These are phyloP conservation scores for Galeopsomyia nigrocyanea DNA, from an alignment of 2,888 invertebrate species.

Conservation along the genomic window DNA sequence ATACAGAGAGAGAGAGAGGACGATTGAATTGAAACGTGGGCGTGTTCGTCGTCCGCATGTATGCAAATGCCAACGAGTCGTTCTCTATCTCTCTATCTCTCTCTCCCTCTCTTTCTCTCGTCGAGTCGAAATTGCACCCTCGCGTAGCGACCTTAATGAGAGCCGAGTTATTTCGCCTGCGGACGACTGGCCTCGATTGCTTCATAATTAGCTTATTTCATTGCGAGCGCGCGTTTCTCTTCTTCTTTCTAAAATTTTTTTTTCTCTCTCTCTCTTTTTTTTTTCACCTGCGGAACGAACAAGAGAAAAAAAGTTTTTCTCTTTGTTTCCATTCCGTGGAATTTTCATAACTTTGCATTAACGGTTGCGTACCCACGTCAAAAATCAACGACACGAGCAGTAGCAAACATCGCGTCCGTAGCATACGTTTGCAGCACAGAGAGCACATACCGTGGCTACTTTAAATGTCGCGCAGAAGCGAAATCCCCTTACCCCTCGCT, in stretches of 20 bases:
- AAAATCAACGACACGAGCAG: no score
- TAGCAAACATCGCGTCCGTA: no score
- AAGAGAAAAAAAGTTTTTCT: no score
- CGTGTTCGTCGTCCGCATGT: constrained; percentile 6
- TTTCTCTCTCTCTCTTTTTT: no score
- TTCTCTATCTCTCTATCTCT: constrained; percentile 5
- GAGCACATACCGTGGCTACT: no score
- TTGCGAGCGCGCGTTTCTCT: neutral
- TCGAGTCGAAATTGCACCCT: constrained; percentile 23
- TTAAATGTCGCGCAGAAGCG: constrained; percentile 42
- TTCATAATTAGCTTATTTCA: constrained; percentile 1
- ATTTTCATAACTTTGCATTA: no score
- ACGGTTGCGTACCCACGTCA: no score
- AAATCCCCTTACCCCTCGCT: constrained; percentile 54
- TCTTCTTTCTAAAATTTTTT: neutral
- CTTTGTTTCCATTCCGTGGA: no score
- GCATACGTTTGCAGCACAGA: no score
- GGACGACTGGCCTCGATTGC: constrained; percentile 7
- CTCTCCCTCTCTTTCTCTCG: neutral
- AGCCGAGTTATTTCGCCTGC: constrained; percentile 3
- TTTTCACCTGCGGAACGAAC: neutral
- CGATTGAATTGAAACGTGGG: constrained; percentile 18
- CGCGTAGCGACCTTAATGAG: constrained; percentile 14
- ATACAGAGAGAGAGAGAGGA: neutral
- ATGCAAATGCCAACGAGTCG: constrained; percentile 27